These are phyloP conservation scores for Zosterops hypoxanthus DNA, from an alignment of 2,113 vertebrate species.

Conservation along the genomic window DNA sequence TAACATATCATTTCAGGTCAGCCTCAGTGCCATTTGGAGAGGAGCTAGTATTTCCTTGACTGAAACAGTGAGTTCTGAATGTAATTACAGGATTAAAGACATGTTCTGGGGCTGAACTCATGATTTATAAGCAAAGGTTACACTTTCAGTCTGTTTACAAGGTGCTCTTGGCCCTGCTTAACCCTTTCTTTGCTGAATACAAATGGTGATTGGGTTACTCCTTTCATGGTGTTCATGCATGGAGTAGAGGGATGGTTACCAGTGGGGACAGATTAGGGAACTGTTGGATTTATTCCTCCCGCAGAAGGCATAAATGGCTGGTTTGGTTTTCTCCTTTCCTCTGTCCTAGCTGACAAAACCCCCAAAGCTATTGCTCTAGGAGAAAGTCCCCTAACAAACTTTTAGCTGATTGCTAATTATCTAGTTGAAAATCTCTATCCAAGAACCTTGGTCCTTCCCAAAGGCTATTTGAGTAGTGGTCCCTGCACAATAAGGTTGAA, in stretches of 20 bases:
- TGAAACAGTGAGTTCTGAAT: conserved; percentile 74
- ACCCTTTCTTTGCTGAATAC: not conserved
- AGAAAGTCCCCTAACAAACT: not conserved
- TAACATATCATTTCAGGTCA: conserved; percentile 75
- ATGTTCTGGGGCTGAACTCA: conserved; percentile 67
- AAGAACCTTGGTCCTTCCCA: not conserved
- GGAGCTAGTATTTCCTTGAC: conserved; percentile 74
- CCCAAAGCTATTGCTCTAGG: not conserved
- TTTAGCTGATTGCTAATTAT: not conserved
- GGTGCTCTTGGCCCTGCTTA: conserved; percentile 9
- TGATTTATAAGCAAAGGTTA: conserved; percentile 73
- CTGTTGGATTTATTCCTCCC: not conserved
- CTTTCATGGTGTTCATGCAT: not conserved
- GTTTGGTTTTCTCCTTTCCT: not conserved
- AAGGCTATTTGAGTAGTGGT: not conserved
- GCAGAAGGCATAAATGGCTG: not conserved
- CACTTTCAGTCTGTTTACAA: conserved; percentile 70
- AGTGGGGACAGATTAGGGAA: not conserved
- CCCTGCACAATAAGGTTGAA: not conserved
- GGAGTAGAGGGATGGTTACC: not conserved
- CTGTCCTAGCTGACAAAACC: not conserved
- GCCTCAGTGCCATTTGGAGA: conserved; percentile 66
- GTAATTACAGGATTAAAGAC: conserved; percentile 74
- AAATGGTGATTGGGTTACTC: not conserved
- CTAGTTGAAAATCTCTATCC: not conserved